These are phyloP conservation scores for Catharus minimus DNA, from an alignment of 2,113 vertebrate genomes.

Conservation along the genomic window DNA sequence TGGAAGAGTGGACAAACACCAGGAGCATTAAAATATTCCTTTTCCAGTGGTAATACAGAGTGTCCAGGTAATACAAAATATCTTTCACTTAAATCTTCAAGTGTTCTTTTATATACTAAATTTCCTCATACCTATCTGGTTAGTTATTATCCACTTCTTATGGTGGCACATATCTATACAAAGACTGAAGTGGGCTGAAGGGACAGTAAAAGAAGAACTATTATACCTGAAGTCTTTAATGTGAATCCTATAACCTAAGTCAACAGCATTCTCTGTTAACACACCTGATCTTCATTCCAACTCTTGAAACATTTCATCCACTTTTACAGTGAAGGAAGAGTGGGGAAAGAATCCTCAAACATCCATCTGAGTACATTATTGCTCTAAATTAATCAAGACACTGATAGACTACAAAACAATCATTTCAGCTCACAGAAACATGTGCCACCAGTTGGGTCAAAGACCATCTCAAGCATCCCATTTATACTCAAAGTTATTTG, in stretches of 20 bases:
- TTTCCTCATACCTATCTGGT: neutral
- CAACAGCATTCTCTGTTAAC: neutral
- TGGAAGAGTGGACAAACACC: accelerated
- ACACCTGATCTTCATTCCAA: neutral
- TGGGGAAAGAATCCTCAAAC: neutral
- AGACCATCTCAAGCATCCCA: neutral
- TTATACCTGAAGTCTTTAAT: neutral
- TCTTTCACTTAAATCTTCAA: neutral
- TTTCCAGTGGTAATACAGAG: neutral
- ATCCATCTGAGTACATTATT: neutral
- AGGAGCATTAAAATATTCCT: neutral
- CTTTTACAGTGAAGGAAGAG: neutral
- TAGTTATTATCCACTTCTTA: neutral
- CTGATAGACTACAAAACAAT: neutral
- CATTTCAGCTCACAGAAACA: neutral
- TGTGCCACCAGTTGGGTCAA: neutral
- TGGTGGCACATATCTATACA: neutral
- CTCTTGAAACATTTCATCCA: neutral
- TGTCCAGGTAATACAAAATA: neutral
- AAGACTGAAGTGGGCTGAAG: neutral
- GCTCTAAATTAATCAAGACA: neutral
- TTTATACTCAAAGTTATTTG: neutral
- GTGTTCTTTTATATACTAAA: neutral
- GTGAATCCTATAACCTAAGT: neutral
- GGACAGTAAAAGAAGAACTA: neutral